Conservation (phyloP, 2,888 invertebrate genomes). For the Oscheius sp. region DNA sequence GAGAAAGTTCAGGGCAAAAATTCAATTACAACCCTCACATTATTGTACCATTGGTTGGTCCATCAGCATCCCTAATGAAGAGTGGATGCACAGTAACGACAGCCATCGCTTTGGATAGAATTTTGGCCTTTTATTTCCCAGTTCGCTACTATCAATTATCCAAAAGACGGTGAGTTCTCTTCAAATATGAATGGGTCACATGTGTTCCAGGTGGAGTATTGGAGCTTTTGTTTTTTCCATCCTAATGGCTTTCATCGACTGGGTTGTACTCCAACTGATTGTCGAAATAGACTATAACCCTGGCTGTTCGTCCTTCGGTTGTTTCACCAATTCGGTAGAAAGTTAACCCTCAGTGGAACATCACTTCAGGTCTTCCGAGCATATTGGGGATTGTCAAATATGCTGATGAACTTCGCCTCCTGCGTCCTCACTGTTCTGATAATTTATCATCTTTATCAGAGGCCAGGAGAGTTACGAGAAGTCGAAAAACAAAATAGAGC, state of each 20-base stretch:
- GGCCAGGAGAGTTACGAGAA: neutral
- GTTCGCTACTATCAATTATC: slow-evolving; percentile 35
- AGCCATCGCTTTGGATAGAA: slow-evolving; percentile 38
- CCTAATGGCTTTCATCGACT: slow-evolving; percentile 36
- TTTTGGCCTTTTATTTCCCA: slow-evolving; percentile 39
- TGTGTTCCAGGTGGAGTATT: slow-evolving; percentile 33
- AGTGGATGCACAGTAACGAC: slow-evolving; percentile 43
- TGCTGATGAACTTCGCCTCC: slow-evolving; percentile 39
- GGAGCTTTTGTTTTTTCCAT: slow-evolving; percentile 33
- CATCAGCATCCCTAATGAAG: slow-evolving; percentile 43
- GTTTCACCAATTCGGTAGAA: slow-evolving; percentile 36
- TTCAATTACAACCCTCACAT: slow-evolving; percentile 35
- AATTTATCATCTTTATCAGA: slow-evolving; percentile 24
- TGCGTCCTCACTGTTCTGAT: slow-evolving; percentile 36
- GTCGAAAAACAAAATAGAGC: slow-evolving; percentile 34
- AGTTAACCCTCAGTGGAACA: neutral
- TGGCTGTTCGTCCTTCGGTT: slow-evolving; percentile 36
- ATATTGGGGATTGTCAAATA: slow-evolving; percentile 42
- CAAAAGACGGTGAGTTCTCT: slow-evolving; percentile 30
- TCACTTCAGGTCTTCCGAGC: slow-evolving; percentile 35
- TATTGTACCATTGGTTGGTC: slow-evolving; percentile 36
- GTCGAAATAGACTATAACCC: slow-evolving; percentile 31
- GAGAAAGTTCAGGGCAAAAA: slow-evolving; percentile 25
- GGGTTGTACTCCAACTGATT: slow-evolving; percentile 29
- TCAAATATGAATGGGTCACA: neutral